Evolutionary conservation across 1,140 invertebrate species (phyloP), one percentile per base, ranked within the genome.

Genomic region (Zaprionus nigranus): DNA sequence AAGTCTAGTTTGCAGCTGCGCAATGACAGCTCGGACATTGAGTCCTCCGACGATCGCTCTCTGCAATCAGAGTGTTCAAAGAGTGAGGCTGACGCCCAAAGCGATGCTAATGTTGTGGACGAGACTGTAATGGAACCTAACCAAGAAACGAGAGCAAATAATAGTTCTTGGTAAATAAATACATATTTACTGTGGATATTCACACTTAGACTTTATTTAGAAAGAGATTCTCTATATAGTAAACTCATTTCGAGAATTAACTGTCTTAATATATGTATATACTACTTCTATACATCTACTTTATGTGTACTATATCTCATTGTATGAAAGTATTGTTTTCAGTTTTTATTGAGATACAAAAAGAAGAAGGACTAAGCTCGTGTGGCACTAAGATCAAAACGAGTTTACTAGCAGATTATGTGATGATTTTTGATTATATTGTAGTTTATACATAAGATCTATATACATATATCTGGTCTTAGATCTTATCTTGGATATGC

Each of bases 1-100:
- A 17, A 28, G 2, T 59, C 79, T 3, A 5, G 20, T 5, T 7
- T 64, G 5, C 7, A 67, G 57, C 26, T 34, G 6, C 75, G 75
- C 26, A 73, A 75, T n/a, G 82, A 77, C 5, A 90, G 86, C 43
- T 85, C 86, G 1, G 86, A 75, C 13, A 90, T 72, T 73, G 79
- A 77, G 72, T 88, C 85, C 77, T 75, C 79, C 5, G 88, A 82
- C 3, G 85, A 85, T 30, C 65, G 81, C 26, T 78, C 46, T 20
- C 54, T 85, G 66, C 62, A 90, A 20, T 46, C 72, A 57, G 78
- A 88, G 1, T 67, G 70, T 68, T 78, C 78, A 70, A 75, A 58
- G 46, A 79, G 59, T 81, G 58, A 67, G 36, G 36, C 28, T 7
- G 82, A 67, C 40, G 17, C 46, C 12, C 12, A 22, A 56, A 30